phyloP scores from a whole-genome alignment of 2,888 invertebrate species.

The Zhuqinia jingwanae region DNA sequence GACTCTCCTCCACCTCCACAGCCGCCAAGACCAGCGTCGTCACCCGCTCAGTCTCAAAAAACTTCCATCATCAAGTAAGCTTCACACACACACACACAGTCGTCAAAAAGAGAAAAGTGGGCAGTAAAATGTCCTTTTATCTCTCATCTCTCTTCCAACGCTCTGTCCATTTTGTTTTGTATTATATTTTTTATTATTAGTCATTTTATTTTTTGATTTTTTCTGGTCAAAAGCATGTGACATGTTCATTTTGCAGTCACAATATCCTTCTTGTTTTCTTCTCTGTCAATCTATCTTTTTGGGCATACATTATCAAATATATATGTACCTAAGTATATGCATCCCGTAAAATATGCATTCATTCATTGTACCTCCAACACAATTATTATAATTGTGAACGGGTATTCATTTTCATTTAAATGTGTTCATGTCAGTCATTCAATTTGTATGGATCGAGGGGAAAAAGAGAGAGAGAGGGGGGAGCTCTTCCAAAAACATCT shows the following conservation, averaged over 20 bases:
- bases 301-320: conserved; percentile 4
- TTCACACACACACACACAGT: conserved; percentile 14
- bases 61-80: conserved; percentile 62
- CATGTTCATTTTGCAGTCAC: conserved; percentile 23
- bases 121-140: not conserved
- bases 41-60: conserved; percentile 63
- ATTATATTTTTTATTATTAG: conserved; percentile 14
- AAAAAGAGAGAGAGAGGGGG: conserved; percentile 20
- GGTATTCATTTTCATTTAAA: not conserved
- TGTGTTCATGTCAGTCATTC: not conserved
- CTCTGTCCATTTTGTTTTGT: conserved; percentile 56
- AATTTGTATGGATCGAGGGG: conserved; percentile 8
- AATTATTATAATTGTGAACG: not conserved
- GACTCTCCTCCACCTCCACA: conserved; percentile 63
- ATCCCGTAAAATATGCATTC: not conserved
- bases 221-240: conserved; percentile 16
- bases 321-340: not conserved
- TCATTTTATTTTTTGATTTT: not conserved
- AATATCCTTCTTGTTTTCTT: conserved; percentile 35
- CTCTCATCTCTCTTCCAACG: conserved; percentile 55
- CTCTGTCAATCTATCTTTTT: conserved; percentile 59
- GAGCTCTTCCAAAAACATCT: not conserved
- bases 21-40: conserved; percentile 59
- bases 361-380: not conserved
- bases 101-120: conserved; percentile 3